These are phyloP conservation scores for Pygoscelis adeliae DNA, from an alignment of 2,113 vertebrate species.

Conservation along the genomic window DNA sequence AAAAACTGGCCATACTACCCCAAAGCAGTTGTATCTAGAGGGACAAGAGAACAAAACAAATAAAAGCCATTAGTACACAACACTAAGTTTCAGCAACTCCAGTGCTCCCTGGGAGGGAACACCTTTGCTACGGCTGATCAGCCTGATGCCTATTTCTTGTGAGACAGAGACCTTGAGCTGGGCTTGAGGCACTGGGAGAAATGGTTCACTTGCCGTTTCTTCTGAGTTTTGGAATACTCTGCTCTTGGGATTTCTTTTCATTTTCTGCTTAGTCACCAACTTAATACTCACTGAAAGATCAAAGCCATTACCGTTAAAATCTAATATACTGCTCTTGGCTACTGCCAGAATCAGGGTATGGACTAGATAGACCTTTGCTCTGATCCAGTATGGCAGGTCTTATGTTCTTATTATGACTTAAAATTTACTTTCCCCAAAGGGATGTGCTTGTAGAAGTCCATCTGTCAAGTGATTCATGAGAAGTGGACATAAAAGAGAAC, in stretches of 20 bases:
- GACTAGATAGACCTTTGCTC: conserved; percentile 28
- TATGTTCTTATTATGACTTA: conserved; percentile 33
- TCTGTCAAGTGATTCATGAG: conserved; percentile 48
- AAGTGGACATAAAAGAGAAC: conserved; percentile 55
- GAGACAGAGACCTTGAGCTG: not conserved
- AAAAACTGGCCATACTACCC: not conserved
- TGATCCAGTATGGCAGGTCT: conserved; percentile 31
- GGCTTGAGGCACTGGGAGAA: not conserved
- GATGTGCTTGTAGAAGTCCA: conserved; percentile 24
- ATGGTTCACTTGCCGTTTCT: not conserved
- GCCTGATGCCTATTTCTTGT: not conserved
- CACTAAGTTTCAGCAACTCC: accelerated
- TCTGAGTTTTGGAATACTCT: not conserved
- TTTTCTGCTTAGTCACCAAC: conserved; percentile 44
- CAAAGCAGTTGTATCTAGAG: not conserved
- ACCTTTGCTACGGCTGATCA: not conserved
- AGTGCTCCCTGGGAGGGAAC: not conserved
- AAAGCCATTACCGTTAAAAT: conserved; percentile 41
- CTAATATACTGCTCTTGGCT: conserved; percentile 28
- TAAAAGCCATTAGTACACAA: accelerated
- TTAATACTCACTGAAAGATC: conserved; percentile 24
- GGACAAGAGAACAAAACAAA: not conserved
- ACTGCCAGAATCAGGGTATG: not conserved
- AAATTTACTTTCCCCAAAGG: conserved; percentile 59
- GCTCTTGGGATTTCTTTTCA: not conserved